Evolutionary conservation across 1,140 invertebrate species (phyloP).

Genomic region (Steinernema feltiae): DNA sequence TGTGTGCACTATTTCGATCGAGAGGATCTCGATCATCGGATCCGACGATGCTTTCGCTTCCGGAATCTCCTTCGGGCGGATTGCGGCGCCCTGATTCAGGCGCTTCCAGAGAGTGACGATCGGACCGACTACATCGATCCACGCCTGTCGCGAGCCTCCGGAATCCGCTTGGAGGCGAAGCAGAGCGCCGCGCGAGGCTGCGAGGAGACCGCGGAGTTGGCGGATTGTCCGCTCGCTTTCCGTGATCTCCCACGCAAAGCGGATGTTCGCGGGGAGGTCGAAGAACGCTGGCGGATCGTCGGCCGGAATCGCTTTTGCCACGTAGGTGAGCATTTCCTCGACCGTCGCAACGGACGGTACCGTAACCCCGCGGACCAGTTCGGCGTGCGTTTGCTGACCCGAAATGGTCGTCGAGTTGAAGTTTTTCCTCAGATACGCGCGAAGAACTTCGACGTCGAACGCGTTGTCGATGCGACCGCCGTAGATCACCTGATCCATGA

Average conservation of each 20-base stretch:
- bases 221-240: slow-evolving; percentile 66
- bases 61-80: slow-evolving; percentile 32
- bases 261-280: slow-evolving; percentile 75
- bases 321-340: slow-evolving; percentile 23
- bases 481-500: slow-evolving; percentile 76
- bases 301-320: slow-evolving; percentile 52
- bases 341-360: slow-evolving; percentile 24
- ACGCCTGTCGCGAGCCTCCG: slow-evolving; percentile 55
- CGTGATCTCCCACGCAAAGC: slow-evolving; percentile 71
- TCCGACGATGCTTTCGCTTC: slow-evolving; percentile 9
- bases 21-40: slow-evolving; percentile 24
- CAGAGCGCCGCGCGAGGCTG: slow-evolving; percentile 16
- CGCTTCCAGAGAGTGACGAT: slow-evolving; percentile 73
- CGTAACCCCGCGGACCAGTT: not conserved
- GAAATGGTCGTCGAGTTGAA: slow-evolving; percentile 62
- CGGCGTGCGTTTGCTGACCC: not conserved
- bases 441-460: slow-evolving; percentile 71
- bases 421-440: slow-evolving; percentile 70
- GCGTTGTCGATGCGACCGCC: slow-evolving; percentile 78
- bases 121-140: slow-evolving; percentile 66
- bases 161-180: slow-evolving; percentile 19
- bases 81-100: slow-evolving; percentile 62
- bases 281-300: slow-evolving; percentile 62
- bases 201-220: slow-evolving; percentile 63
- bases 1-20: slow-evolving; percentile 58